Percentiles rank a stretch among this genome's conserved stretches.
Evolutionary conservation across 1,140 invertebrate genomes (phyloP).

Genomic region (Acromyrmex charruanus): DNA sequence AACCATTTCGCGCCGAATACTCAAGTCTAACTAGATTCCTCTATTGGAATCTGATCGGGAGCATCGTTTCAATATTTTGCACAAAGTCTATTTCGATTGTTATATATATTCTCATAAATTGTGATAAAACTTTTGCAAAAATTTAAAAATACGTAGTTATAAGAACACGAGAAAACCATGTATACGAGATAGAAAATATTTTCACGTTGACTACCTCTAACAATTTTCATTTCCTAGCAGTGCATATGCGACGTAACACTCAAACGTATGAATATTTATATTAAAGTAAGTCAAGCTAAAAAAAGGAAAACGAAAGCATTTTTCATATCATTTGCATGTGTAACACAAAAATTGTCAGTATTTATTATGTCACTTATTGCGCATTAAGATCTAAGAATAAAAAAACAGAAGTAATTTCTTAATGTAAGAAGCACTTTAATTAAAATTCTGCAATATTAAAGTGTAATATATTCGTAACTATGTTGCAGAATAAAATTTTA

Average conservation of each 20-base stretch:
- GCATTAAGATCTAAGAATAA: neutral
- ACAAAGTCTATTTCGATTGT: neutral
- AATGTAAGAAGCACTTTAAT: conserved; percentile 7
- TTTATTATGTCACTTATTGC: neutral
- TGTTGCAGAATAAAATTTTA: neutral
- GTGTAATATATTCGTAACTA: neutral
- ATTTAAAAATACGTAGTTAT: conserved; percentile 57
- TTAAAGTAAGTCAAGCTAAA: conserved; percentile 39
- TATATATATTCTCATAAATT: neutral
- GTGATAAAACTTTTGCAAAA: conserved; percentile 59
- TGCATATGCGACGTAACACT: conserved; percentile 56
- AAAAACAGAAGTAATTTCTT: neutral
- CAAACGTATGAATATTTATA: conserved; percentile 70
- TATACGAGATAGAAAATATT: conserved; percentile 62
- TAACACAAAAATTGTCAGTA: neutral
- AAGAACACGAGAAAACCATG: conserved; percentile 37
- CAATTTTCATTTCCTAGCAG: conserved; percentile 69
- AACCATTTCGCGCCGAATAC: neutral
- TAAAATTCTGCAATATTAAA: neutral
- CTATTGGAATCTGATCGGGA: neutral
- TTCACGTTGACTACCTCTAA: conserved; percentile 58
- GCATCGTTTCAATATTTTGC: conserved; percentile 59
- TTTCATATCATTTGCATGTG: neutral
- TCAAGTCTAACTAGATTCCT: conserved; percentile 1
- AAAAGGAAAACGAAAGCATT: neutral